Evolutionary conservation across 2,113 vertebrate species (phyloP), one percentile per base, ranked within the genome.

Genomic region (Sapajus apella): DNA sequence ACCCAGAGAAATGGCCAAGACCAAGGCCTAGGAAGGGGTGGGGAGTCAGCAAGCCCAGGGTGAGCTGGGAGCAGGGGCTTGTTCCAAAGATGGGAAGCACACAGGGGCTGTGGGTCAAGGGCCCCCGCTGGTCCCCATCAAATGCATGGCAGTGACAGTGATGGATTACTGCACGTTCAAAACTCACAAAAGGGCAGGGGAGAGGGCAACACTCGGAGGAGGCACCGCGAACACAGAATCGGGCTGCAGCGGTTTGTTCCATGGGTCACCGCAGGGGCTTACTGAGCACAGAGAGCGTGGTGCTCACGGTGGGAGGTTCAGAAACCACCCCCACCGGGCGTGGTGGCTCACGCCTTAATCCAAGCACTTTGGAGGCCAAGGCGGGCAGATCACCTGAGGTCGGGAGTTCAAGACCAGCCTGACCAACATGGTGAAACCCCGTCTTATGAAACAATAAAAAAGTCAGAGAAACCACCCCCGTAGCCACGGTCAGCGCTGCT

Each of bases 1-100:
- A 20, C 1, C 40, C 1, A 0, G 0, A 27, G 43, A 21, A 6
- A 2, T 1, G 1, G 58, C 30, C 32, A 11, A 6, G 11, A 40
- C 55, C 43, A 17, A 27, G 81, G 55, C n/a, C 25, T 13, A 23
- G 55, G 32, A 18, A 0, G 6, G 66, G 16, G 30, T 17, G 3
- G 32, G 32, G 14, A 37, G 11, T 9, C 3, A 27, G 45, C 56
- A n/a, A 23, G n/a, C 30, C 10, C 1, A 8, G 61, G 32, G 47
- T 47, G 21, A n/a, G 40, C 37, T 16, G 45, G 50, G 61, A 25
- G 4, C 50, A 43, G 12, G 6, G 5, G 16, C 25, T 21, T 8
- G 30, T 10, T 21, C 21, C 9, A 11, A 17, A 32, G 43, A 16
- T 2, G 8, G 12, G 37, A 16, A 9, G 8, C 1, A 5, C 14